Conservation (phyloP, 1,140 invertebrate genomes). For the Drosophila sproati region DNA sequence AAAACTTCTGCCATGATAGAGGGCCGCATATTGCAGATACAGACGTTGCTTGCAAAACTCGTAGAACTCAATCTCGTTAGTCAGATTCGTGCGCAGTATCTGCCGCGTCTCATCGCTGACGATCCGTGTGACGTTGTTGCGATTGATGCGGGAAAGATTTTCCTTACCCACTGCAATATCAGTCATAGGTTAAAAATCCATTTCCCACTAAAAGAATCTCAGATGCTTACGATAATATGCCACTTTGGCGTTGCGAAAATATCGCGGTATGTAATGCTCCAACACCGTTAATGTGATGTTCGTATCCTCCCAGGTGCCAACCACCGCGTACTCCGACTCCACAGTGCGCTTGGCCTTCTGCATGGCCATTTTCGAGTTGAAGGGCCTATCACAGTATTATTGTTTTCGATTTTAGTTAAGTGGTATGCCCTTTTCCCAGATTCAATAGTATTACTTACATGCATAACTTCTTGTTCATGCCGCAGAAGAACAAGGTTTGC, state of each 20-base stretch:
- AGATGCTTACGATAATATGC: constrained; percentile 90
- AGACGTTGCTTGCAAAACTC: constrained; percentile 82
- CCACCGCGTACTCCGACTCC: constrained; percentile 93
- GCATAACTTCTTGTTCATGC: constrained; percentile 92
- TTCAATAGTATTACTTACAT: constrained; percentile 87
- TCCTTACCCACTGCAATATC: constrained; percentile 74
- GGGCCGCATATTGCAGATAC: constrained; percentile 76
- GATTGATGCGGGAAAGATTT: constrained; percentile 67
- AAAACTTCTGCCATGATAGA: constrained; percentile 54
- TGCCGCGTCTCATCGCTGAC: constrained; percentile 74
- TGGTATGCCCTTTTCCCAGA: neutral
- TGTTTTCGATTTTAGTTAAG: neutral
- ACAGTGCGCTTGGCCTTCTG: constrained; percentile 93
- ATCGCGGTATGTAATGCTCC: constrained; percentile 93
- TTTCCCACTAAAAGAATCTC: neutral
- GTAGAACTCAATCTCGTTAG: constrained; percentile 81
- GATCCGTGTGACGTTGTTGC: constrained; percentile 66
- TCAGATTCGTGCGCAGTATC: constrained; percentile 72
- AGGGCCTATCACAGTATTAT: constrained; percentile 87
- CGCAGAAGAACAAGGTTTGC: constrained; percentile 95
- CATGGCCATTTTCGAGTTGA: constrained; percentile 92
- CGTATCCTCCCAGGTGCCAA: constrained; percentile 95
- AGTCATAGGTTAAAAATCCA: constrained; percentile 9
- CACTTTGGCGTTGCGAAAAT: constrained; percentile 91
- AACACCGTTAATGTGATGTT: constrained; percentile 93